Percentiles rank a stretch among this genome's conserved stretches.
phyloP scores from a whole-genome alignment of 2,888 invertebrate species.

The Cantharis flavilabris region DNA sequence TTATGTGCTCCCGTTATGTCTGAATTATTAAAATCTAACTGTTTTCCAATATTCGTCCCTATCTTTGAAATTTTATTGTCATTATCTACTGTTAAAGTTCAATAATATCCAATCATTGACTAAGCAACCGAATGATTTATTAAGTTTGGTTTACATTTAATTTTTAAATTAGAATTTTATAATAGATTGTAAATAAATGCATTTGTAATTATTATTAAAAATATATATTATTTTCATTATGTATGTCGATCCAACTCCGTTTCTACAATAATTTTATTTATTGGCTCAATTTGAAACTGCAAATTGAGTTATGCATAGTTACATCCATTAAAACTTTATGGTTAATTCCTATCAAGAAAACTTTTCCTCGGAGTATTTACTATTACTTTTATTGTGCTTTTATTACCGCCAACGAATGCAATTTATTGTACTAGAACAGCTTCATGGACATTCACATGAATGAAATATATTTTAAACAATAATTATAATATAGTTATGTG shows the following conservation, averaged over 20 bases:
- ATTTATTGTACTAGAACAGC: background rate
- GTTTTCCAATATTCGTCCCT: background rate
- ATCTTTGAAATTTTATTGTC: background rate
- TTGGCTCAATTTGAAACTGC: background rate
- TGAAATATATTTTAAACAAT: background rate
- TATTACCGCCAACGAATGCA: background rate
- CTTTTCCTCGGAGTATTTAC: background rate
- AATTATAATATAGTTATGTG: background rate
- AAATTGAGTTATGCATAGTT: too few species aligned
- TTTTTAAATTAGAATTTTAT: background rate
- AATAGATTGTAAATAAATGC: background rate
- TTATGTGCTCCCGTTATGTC: background rate
- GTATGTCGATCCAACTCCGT: background rate
- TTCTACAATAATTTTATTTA: background rate
- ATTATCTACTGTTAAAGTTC: conserved; percentile 1
- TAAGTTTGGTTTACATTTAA: background rate
- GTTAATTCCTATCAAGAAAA: background rate
- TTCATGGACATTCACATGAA: background rate
- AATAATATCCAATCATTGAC: background rate
- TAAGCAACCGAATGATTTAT: background rate
- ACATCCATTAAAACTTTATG: background rate
- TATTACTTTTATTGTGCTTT: background rate
- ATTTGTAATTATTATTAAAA: background rate
- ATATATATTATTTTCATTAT: too few species aligned
- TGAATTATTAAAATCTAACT: background rate